Percentiles rank a stretch among this genome's conserved stretches.
Conservation (phyloP, 2,888 invertebrate genomes). For the Cremastinae sp. region DNA sequence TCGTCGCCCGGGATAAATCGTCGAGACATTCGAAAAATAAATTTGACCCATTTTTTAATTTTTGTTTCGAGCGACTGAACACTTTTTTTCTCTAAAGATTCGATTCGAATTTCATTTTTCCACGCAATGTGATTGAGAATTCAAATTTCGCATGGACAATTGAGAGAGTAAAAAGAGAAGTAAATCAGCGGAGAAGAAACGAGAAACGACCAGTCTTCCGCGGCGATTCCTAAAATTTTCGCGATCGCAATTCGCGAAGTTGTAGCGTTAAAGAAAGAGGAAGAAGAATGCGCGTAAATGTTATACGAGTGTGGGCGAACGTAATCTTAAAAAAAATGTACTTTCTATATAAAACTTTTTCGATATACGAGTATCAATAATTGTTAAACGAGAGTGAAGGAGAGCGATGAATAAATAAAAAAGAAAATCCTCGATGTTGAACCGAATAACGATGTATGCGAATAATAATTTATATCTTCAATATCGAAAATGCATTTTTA, state of each 20-base stretch:
- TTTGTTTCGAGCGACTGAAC: too few species aligned
- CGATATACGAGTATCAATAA: conserved; percentile 60
- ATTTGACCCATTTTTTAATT: too few species aligned
- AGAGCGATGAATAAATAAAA: conserved; percentile 16
- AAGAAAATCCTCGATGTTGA: conserved; percentile 21
- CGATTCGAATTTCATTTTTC: conserved; percentile 8
- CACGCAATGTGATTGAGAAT: not conserved
- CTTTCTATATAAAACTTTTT: conserved; percentile 63
- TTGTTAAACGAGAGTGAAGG: conserved; percentile 59
- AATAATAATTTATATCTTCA: conserved; percentile 57
- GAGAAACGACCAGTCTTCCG: conserved; percentile 56
- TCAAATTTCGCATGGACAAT: conserved; percentile 4
- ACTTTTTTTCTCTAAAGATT: too few species aligned
- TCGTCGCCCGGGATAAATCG: too few species aligned
- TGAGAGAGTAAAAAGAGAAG: not conserved
- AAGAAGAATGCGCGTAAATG: conserved; percentile 24
- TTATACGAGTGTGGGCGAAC: conserved; percentile 17
- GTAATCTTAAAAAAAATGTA: conserved; percentile 37
- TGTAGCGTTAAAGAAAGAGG: conserved; percentile 22
- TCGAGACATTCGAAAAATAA: too few species aligned
- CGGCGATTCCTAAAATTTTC: conserved; percentile 51
- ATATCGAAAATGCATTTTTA: conserved; percentile 67
- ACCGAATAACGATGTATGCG: conserved; percentile 35
- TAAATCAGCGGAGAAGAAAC: conserved; percentile 36
- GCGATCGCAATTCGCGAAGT: conserved; percentile 45